A percentile compares a stretch with the other conserved stretches of the same genome.
Conservation (phyloP, 2,797 vertebrate genomes). For the Prionace glauca region DNA sequence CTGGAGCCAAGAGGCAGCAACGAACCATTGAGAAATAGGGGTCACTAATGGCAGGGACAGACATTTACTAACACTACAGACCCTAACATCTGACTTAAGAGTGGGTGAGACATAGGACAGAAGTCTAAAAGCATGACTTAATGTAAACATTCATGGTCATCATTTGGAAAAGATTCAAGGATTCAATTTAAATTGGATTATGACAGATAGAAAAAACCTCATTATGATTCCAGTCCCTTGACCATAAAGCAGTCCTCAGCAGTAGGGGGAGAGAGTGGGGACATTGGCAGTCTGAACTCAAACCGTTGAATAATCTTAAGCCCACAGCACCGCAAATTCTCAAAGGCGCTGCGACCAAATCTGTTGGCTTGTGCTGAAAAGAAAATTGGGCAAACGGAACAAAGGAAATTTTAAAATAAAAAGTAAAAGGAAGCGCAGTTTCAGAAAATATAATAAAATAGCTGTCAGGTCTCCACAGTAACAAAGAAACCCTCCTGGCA, state of each 20-base stretch:
- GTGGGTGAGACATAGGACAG: background rate
- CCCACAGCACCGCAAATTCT: background rate
- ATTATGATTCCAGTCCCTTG: background rate
- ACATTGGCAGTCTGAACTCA: background rate
- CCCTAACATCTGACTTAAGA: background rate
- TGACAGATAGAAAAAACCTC: background rate
- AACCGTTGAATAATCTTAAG: background rate
- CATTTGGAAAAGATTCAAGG: background rate
- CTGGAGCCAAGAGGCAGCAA: too few species aligned
- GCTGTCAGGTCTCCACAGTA: background rate
- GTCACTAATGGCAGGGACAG: background rate
- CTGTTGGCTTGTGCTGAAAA: background rate
- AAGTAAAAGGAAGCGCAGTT: background rate
- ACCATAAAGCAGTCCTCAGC: background rate
- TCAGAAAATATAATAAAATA: constrained; percentile 15
- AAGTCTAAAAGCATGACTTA: background rate
- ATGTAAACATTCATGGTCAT: background rate
- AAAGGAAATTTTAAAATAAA: background rate
- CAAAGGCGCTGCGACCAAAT: background rate
- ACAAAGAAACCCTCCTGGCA: constrained; percentile 12
- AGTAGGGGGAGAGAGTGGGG: background rate
- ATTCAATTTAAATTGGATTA: constrained; percentile 8
- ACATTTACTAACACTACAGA: background rate
- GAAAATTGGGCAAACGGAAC: background rate
- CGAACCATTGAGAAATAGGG: background rate